Evolutionary conservation across 2,888 invertebrate species (phyloP).

Genomic region (Criorhina ranunculi): DNA sequence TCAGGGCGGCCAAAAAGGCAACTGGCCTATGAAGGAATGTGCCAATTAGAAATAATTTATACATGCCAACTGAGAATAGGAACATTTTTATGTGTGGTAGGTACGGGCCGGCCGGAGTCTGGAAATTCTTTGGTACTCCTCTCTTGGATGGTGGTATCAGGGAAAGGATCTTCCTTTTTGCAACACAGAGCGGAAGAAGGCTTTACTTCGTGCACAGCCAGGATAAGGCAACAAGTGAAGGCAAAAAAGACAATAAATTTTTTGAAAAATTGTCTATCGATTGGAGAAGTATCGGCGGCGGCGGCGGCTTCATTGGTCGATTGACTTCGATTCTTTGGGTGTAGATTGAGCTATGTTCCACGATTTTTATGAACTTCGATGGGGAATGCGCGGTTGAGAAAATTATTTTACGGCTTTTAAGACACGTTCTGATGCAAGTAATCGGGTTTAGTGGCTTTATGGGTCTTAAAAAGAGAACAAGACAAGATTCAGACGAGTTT

Average conservation of each 20-base stretch:
- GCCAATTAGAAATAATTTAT: constrained; percentile 80
- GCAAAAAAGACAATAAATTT: constrained; percentile 72
- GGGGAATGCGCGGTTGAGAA: neutral
- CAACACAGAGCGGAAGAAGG: neutral
- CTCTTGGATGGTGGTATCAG: constrained; percentile 27
- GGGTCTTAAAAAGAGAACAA: too few relatives aligned
- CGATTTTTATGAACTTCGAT: neutral
- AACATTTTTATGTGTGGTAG: constrained; percentile 44
- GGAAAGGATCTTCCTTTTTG: constrained; percentile 49
- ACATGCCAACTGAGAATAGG: constrained; percentile 75
- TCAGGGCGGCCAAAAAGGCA: constrained; percentile 76
- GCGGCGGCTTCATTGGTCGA: neutral
- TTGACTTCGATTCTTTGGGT: neutral
- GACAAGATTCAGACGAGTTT: neutral
- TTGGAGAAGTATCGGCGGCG: constrained; percentile 32
- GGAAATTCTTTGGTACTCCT: constrained; percentile 20
- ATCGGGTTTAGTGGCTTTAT: neutral
- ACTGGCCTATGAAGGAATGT: constrained; percentile 78
- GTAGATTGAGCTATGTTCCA: constrained; percentile 18
- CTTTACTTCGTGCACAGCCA: constrained; percentile 45
- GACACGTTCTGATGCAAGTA: constrained; percentile 3
- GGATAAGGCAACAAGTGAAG: constrained; percentile 57
- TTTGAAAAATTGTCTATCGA: constrained; percentile 72
- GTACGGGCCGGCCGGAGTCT: constrained; percentile 5
- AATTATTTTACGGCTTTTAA: neutral